Evolutionary conservation across 2,888 invertebrate genomes (phyloP).

Genomic region (Camponotus fellah): DNA sequence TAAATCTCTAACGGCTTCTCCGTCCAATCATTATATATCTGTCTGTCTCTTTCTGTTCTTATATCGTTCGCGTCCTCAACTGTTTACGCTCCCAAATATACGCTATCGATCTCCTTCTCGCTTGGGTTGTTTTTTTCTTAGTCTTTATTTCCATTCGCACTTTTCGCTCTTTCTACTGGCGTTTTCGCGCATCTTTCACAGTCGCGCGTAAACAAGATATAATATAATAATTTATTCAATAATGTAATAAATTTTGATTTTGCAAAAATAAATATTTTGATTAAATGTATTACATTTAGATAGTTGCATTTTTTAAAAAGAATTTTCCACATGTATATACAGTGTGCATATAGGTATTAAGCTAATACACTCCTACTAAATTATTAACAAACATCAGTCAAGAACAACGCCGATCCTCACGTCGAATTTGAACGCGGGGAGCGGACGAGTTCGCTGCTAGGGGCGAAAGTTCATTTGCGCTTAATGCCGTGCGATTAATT

Average conservation of each 20-base stretch:
- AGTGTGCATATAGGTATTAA: not conserved
- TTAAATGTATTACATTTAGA: not conserved
- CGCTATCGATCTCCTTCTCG: too few relatives aligned
- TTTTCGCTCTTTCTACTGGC: too few relatives aligned
- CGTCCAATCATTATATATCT: too few relatives aligned
- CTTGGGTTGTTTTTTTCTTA: too few relatives aligned
- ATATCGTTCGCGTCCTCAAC: too few relatives aligned
- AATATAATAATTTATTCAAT: not conserved
- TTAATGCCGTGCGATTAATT: conserved; percentile 82
- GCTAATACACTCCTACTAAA: not conserved
- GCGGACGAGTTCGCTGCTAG: conserved; percentile 17
- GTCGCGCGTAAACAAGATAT: not conserved
- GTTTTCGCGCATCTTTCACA: too few relatives aligned
- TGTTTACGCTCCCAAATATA: too few relatives aligned
- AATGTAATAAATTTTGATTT: not conserved
- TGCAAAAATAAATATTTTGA: not conserved
- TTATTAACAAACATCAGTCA: not conserved
- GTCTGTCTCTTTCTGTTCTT: too few relatives aligned
- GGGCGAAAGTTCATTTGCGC: conserved; percentile 78
- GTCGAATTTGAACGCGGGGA: conserved; percentile 61
- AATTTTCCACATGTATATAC: not conserved
- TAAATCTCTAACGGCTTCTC: too few relatives aligned
- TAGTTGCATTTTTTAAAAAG: not conserved
- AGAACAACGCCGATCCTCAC: conserved; percentile 59
- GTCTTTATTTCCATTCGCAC: too few relatives aligned